phyloP scores from a whole-genome alignment of 92 coral and sea anemone genomes.

The Zoanthus sociatus region DNA sequence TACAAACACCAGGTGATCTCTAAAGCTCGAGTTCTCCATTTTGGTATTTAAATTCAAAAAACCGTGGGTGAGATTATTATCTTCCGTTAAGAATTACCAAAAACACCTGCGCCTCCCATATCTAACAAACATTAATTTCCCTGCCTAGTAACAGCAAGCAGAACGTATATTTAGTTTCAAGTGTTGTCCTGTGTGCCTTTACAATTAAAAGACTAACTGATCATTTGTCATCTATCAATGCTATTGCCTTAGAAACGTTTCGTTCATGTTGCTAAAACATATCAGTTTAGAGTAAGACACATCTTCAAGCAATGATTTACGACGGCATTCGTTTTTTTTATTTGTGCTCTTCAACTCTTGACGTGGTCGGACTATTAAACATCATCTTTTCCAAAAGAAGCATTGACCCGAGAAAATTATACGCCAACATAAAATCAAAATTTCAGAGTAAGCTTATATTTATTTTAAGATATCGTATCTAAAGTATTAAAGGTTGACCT shows the following conservation, averaged over 20 bases:
- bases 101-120: constrained; percentile 13
- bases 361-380: too few relatives aligned
- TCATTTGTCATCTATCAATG: neutral
- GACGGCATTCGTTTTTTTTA: too few relatives aligned
- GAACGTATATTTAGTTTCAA: neutral
- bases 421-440: too few relatives aligned
- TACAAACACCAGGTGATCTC: constrained; percentile 19
- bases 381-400: too few relatives aligned
- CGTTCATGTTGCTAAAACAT: neutral
- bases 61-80: constrained; percentile 37
- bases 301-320: too few relatives aligned
- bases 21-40: neutral
- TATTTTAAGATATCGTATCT: too few relatives aligned
- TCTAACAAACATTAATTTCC: constrained; percentile 16
- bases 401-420: too few relatives aligned
- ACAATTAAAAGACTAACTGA: neutral
- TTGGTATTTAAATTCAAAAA: constrained; percentile 43
- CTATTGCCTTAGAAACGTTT: constrained; percentile 3
- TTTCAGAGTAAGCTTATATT: too few relatives aligned
- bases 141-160: constrained; percentile 18
- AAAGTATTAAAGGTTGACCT: too few relatives aligned
- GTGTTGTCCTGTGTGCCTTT: neutral
- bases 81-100: constrained; percentile 12
- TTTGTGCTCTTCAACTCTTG: too few relatives aligned
- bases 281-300: too few relatives aligned